A percentile compares a stretch with the other conserved stretches of the same genome.
These are phyloP conservation scores for Theretra japonica DNA, from an alignment of 2,888 invertebrate species.

Conservation along the genomic window DNA sequence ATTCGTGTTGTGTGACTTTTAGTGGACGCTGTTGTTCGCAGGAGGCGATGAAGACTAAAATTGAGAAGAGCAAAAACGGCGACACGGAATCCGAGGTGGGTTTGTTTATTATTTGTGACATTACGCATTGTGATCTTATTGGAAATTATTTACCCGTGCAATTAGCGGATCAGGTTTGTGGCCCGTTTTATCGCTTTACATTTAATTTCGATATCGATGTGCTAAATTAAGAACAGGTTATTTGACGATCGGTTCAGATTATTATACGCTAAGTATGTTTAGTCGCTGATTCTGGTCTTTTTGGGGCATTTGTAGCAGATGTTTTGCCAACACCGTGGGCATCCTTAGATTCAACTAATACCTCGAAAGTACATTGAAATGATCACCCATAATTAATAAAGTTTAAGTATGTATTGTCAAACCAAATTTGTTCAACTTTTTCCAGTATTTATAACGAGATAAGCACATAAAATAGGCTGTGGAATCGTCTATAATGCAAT, in stretches of 20 bases:
- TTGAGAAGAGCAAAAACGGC: slow-evolving; percentile 83
- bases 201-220: background rate
- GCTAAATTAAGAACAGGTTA: slow-evolving; percentile 3
- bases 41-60: slow-evolving; percentile 86
- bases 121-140: slow-evolving; percentile 27
- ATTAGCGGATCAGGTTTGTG: slow-evolving; percentile 11
- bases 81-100: slow-evolving; percentile 85
- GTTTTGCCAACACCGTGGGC: background rate
- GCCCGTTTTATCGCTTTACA: background rate
- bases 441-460: too few species aligned
- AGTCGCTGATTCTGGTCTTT: background rate
- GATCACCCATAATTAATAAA: background rate
- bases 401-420: too few species aligned
- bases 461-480: too few species aligned
- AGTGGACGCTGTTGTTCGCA: slow-evolving; percentile 74
- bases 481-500: too few species aligned
- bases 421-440: too few species aligned
- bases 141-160: slow-evolving; percentile 18
- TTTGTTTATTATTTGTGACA: slow-evolving; percentile 56
- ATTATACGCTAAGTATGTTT: background rate
- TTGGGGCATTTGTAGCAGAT: background rate
- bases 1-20: slow-evolving; percentile 70
- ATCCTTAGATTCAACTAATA: background rate
- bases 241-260: background rate
- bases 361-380: background rate